A percentile compares a stretch with the other conserved stretches of the same genome.
Evolutionary conservation across 2,797 vertebrate genomes (phyloP).

Genomic region (Momotus momota): DNA sequence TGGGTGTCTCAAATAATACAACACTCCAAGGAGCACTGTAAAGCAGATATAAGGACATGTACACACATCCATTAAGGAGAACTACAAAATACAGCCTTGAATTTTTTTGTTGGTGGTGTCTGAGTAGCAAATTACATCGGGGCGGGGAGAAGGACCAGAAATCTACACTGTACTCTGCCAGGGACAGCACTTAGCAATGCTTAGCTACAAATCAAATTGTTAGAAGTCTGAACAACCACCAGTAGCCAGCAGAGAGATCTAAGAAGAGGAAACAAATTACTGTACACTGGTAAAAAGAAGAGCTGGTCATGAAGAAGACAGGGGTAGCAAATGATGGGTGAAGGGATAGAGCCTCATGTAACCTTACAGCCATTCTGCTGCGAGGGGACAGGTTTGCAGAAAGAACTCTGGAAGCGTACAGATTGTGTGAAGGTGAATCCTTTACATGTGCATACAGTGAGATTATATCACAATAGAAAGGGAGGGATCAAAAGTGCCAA

Average conservation of each 20-base stretch:
- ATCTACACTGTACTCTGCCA: neutral
- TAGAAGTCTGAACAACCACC: neutral
- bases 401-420: no score
- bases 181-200: neutral
- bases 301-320: neutral
- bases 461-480: neutral
- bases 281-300: neutral
- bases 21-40: rapidly evolving
- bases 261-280: neutral
- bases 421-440: neutral
- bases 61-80: rapidly evolving
- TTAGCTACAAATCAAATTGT: neutral
- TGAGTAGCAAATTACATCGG: neutral
- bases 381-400: neutral
- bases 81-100: rapidly evolving
- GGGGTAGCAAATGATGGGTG: neutral
- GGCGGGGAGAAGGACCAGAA: neutral
- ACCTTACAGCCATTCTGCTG: rapidly evolving
- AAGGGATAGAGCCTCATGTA: rapidly evolving
- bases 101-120: rapidly evolving
- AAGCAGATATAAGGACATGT: rapidly evolving
- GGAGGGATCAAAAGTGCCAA: neutral
- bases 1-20: rapidly evolving
- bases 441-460: rapidly evolving
- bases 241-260: rapidly evolving